phyloP scores from a whole-genome alignment of 2,888 invertebrate species.

The Luperina testacea region DNA sequence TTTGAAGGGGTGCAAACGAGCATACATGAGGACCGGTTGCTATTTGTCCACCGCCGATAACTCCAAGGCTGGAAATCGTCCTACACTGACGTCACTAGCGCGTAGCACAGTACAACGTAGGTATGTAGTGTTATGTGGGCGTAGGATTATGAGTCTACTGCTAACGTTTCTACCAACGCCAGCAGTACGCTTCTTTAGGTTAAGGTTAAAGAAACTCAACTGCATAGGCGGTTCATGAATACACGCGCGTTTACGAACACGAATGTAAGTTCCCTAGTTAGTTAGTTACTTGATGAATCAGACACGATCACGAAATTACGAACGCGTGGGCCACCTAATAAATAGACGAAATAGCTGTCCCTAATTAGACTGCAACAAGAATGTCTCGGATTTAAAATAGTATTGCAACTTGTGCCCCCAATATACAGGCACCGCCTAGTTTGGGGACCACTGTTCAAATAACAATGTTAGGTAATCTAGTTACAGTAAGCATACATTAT shows the following conservation, averaged over 20 bases:
- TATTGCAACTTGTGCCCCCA: neutral
- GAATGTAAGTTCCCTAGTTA: slow-evolving; percentile 8
- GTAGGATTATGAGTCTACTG: slow-evolving; percentile 23
- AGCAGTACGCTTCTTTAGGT: slow-evolving; percentile 32
- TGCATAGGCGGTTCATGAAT: slow-evolving; percentile 19
- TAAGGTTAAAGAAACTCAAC: slow-evolving; percentile 54
- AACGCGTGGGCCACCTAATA: neutral
- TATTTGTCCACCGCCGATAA: slow-evolving; percentile 31
- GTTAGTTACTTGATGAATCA: slow-evolving; percentile 12
- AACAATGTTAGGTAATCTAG: neutral
- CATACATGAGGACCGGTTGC: slow-evolving; percentile 20
- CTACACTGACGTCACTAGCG: slow-evolving; percentile 18
- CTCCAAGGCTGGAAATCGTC: slow-evolving; percentile 22
- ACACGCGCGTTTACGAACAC: slow-evolving; percentile 22
- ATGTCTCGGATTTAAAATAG: neutral
- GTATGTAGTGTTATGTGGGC: neutral
- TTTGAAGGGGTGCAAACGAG: neutral
- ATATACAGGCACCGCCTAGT: neutral
- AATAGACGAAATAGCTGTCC: neutral
- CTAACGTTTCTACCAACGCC: slow-evolving; percentile 30
- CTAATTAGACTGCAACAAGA: neutral
- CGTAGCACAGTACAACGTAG: slow-evolving; percentile 5
- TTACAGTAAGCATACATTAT: neutral
- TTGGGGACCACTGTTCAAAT: neutral
- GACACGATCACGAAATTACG: slow-evolving; percentile 7